Base-by-base conservation (phyloP, 2,888 invertebrate genomes). In the Hanleya hanleyi region DNA sequence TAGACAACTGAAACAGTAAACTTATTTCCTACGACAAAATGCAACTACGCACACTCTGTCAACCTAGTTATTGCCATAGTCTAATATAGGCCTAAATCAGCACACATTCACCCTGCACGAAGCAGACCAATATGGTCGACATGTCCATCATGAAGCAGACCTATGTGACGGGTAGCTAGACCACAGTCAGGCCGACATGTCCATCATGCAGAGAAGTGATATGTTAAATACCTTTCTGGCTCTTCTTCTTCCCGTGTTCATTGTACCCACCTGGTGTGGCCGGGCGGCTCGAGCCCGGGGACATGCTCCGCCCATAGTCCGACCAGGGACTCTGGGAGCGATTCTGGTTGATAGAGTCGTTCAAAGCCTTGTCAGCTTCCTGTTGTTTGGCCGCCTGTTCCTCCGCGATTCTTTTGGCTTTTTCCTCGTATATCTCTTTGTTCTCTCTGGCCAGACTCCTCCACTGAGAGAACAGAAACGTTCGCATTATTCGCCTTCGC, bases 381-480 rank as follows among this genome's bases (percentile, higher is more conserved):
- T 84, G 85, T 71, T 88, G 87, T 74, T 93, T 92, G 1, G 94
- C 94, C 33, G 94, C 93, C 12, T 94, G 94, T 89, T 97, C 97
- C 90, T 96, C 96, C 0, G 88, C 87, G 36, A 86, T 84, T 68
- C 84, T 85, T 71, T 86, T 98, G 0, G 99, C 99, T 70, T 95
- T 93, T 90, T 97, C 97, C 92, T 99, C 99, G 95, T 97, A 99
- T 76, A 94, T 93, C 90, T 96, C 96, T 90, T 98, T 98, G 80
- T 97, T 96, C 71, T 94, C 93, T 0, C 95, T 93, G 0, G 96
- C 94, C 81, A 99, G 92, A 75, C 96, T 96, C 81, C 98, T 95
- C 99, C 99, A 99, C 93, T 98, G 94, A 68, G 91, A 57, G 29
- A 57, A 47, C 2, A 47, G n/a, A 47, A 47, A n/a, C n/a, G n/a